A percentile compares a stretch with the other conserved stretches of the same genome.
Conservation (phyloP, 2,797 vertebrate species). For the Atherinosoma microstoma region DNA sequence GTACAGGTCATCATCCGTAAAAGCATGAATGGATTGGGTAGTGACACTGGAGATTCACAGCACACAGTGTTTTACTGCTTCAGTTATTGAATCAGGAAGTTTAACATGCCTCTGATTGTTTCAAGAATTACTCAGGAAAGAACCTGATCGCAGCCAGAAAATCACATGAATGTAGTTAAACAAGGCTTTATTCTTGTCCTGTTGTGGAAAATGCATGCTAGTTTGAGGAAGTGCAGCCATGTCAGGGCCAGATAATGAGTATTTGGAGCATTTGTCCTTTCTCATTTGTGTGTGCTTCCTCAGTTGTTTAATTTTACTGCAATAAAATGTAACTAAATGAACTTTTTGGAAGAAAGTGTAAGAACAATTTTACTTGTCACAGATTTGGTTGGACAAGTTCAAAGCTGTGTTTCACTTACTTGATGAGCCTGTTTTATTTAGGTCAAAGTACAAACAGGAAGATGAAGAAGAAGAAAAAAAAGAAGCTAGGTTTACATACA, state of each 20-base stretch:
- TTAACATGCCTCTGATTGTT: constrained; percentile 56
- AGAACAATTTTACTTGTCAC: background rate
- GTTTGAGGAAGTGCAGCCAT: constrained; percentile 22
- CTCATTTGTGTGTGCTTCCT: background rate
- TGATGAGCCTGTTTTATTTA: constrained; percentile 26
- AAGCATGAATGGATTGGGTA: constrained; percentile 25
- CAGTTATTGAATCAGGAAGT: constrained; percentile 61
- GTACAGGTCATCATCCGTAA: constrained; percentile 24
- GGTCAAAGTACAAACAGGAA: constrained; percentile 33
- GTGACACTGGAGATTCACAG: constrained; percentile 18
- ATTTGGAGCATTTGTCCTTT: constrained; percentile 10
- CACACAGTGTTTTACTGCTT: constrained; percentile 34
- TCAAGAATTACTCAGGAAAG: constrained; percentile 35
- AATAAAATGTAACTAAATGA: constrained; percentile 3
- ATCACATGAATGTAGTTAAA: constrained; percentile 36
- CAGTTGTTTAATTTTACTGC: background rate
- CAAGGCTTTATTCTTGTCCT: constrained; percentile 28
- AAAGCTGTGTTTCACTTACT: background rate
- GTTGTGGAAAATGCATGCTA: constrained; percentile 27
- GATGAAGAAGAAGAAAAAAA: constrained; percentile 15
- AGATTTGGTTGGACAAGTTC: background rate
- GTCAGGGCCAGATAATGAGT: constrained; percentile 7
- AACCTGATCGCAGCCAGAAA: constrained; percentile 9
- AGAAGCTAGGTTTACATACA: constrained; percentile 36
- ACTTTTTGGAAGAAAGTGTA: background rate